phyloP scores from a whole-genome alignment of 2,797 vertebrate species.

The Siniperca obscura region DNA sequence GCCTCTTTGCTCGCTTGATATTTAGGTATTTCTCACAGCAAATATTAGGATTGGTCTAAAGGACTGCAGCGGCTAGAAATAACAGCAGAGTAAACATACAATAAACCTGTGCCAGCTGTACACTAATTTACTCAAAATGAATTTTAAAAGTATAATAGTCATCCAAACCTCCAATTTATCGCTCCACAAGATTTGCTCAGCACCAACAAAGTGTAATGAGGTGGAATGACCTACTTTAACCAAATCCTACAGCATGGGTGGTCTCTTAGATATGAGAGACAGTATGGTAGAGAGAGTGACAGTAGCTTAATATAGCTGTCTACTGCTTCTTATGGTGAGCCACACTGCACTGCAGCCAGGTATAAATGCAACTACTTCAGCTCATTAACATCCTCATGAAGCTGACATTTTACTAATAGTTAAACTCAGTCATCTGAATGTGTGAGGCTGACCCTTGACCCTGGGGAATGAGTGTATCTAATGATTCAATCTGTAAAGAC shows the following conservation, averaged over 20 bases:
- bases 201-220: constrained; percentile 50
- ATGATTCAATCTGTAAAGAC: constrained; percentile 38
- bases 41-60: background rate
- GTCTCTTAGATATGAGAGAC: constrained; percentile 25
- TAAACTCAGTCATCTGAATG: constrained; percentile 30
- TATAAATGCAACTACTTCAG: background rate
- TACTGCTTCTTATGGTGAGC: background rate
- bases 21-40: background rate
- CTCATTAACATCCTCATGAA: background rate
- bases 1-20: background rate
- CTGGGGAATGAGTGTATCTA: background rate
- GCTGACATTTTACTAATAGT: constrained; percentile 53
- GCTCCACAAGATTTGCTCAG: constrained; percentile 34
- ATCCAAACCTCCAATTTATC: constrained; percentile 40
- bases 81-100: background rate
- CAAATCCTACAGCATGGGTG: constrained; percentile 40
- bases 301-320: constrained; percentile 23
- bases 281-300: constrained; percentile 8
- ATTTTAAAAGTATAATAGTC: constrained; percentile 31
- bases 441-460: constrained; percentile 30
- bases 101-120: background rate
- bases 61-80: background rate
- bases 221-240: constrained; percentile 69
- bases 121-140: constrained; percentile 10
- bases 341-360: background rate